These are phyloP conservation scores for Ophioderma brevispina DNA, from an alignment of 35 echinoderm and acorn worm genomes.

Conservation along the genomic window DNA sequence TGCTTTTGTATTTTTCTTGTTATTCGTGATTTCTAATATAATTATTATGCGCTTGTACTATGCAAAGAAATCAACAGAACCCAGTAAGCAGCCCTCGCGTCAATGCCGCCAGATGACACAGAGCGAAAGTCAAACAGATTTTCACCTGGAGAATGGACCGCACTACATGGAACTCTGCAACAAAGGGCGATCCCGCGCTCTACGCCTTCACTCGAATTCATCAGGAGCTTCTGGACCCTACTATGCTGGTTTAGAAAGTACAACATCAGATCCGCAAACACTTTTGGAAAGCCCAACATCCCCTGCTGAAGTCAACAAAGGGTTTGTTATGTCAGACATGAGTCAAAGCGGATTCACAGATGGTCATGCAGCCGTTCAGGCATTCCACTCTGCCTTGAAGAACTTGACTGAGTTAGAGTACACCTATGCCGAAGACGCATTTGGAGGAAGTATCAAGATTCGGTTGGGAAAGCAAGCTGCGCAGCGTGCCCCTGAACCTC, in stretches of 20 bases:
- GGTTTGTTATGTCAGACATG: not conserved
- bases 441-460: not conserved
- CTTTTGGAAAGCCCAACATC: not conserved
- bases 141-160: not conserved
- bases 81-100: too few species aligned
- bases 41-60: not conserved
- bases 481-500: not conserved
- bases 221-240: not conserved
- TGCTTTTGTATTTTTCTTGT: not conserved
- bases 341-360: not conserved
- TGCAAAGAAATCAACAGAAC: not conserved
- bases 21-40: not conserved
- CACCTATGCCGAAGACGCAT: not conserved
- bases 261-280: not conserved
- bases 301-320: not conserved
- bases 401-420: not conserved
- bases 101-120: not conserved
- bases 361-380: not conserved
- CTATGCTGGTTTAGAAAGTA: not conserved
- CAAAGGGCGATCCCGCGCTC: not conserved
- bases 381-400: not conserved
- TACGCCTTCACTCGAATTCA: not conserved
- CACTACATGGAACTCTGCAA: not conserved
- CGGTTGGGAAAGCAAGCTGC: not conserved
- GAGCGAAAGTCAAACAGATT: not conserved